Evolutionary conservation across 1,140 invertebrate genomes (phyloP).

Genomic region (Protaetia brevitarsis): DNA sequence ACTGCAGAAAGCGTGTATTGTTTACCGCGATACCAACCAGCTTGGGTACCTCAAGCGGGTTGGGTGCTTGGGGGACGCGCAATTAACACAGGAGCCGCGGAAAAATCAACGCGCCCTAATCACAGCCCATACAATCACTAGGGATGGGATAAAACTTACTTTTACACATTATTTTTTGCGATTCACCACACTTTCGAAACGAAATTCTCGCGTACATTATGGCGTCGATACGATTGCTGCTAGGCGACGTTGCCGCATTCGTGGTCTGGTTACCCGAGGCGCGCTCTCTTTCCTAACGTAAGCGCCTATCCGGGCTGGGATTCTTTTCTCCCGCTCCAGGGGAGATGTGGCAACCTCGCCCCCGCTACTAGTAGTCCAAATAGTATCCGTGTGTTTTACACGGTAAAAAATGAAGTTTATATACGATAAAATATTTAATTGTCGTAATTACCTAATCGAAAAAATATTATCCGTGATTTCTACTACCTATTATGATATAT

Average conservation of each 20-base stretch:
- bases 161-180: constrained; percentile 28
- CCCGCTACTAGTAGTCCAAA: neutral
- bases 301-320: neutral
- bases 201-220: constrained; percentile 36
- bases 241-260: constrained; percentile 18
- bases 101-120: neutral
- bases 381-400: constrained; percentile 5
- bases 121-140: neutral
- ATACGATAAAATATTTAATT: too few species aligned
- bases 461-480: too few species aligned
- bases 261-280: too few species aligned
- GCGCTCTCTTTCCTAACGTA: too few species aligned
- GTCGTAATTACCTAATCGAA: neutral
- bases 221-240: constrained; percentile 31
- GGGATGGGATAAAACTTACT: constrained; percentile 27
- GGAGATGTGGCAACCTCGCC: constrained; percentile 4
- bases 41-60: constrained; percentile 36
- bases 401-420: neutral
- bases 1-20: constrained; percentile 27
- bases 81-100: neutral
- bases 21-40: constrained; percentile 37
- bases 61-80: neutral
- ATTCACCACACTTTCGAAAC: constrained; percentile 20
- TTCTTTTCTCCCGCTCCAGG: neutral
- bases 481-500: too few species aligned